phyloP scores from a whole-genome alignment of 2,797 vertebrate species.

The Sebastes aleutianus region DNA sequence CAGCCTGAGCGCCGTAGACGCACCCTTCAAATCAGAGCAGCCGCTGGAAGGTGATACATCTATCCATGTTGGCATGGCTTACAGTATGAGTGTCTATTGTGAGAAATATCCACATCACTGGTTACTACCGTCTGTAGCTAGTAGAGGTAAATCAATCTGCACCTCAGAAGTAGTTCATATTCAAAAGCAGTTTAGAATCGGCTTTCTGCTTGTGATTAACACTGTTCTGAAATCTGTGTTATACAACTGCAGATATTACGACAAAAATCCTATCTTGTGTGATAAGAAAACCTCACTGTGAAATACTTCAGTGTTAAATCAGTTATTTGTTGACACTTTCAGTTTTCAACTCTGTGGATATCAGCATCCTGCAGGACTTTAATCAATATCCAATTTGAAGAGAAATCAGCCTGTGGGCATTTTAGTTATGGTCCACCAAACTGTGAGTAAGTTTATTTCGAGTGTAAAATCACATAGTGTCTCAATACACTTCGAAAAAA shows the following conservation, averaged over 20 bases:
- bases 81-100: neutral
- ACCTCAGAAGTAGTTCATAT: neutral
- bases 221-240: neutral
- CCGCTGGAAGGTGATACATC: conserved; percentile 78
- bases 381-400: neutral
- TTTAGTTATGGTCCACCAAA: neutral
- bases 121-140: neutral
- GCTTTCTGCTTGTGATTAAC: neutral
- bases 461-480: neutral
- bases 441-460: neutral
- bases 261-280: neutral
- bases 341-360: neutral
- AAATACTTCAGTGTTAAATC: neutral
- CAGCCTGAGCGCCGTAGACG: conserved; percentile 84
- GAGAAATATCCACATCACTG: neutral
- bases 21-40: conserved; percentile 83
- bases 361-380: neutral
- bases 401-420: neutral
- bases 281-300: neutral
- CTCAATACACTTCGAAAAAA: neutral
- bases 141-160: neutral
- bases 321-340: neutral
- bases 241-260: neutral
- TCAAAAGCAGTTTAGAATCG: neutral
- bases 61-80: neutral